Evolutionary conservation across 1,140 invertebrate species (phyloP).

Genomic region (Drosophila mauritiana): DNA sequence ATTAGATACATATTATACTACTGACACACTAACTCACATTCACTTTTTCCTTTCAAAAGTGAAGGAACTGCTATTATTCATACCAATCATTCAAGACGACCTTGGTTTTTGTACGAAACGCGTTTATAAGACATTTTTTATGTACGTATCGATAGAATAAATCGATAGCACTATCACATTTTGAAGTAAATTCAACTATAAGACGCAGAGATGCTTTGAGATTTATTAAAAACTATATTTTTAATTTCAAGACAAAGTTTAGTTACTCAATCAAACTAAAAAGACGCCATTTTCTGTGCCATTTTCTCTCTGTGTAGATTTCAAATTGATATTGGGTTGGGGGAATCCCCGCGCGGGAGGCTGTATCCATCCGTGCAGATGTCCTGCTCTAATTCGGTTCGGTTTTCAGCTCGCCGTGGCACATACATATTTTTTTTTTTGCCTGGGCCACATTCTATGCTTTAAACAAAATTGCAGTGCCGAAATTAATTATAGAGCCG

Average conservation of each 20-base stretch:
- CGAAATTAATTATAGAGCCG: conserved; percentile 80
- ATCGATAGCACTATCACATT: not conserved
- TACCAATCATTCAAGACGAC: not conserved
- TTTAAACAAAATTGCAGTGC: conserved; percentile 80
- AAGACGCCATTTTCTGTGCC: not conserved
- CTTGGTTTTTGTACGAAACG: too few relatives aligned
- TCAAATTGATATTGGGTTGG: conserved; percentile 8
- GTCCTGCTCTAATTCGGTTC: conserved; percentile 64
- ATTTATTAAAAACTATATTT: too few relatives aligned
- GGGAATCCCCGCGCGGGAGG: conserved; percentile 3
- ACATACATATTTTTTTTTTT: conserved; percentile 18
- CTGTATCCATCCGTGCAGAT: conserved; percentile 54
- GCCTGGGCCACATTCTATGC: conserved; percentile 64
- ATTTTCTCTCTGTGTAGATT: conserved; percentile 2
- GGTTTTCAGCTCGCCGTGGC: conserved; percentile 23
- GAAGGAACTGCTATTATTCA: too few relatives aligned
- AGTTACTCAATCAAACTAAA: not conserved
- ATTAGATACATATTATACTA: not conserved
- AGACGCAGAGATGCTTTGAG: too few relatives aligned
- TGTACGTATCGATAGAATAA: too few relatives aligned
- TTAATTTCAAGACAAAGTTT: too few relatives aligned
- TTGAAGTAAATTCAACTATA: not conserved
- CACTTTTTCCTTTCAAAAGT: not conserved
- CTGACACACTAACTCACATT: not conserved
- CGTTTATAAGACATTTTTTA: too few relatives aligned